These are phyloP conservation scores for Eubasilissa regina DNA, from an alignment of 1,140 invertebrate genomes.

Conservation along the genomic window DNA sequence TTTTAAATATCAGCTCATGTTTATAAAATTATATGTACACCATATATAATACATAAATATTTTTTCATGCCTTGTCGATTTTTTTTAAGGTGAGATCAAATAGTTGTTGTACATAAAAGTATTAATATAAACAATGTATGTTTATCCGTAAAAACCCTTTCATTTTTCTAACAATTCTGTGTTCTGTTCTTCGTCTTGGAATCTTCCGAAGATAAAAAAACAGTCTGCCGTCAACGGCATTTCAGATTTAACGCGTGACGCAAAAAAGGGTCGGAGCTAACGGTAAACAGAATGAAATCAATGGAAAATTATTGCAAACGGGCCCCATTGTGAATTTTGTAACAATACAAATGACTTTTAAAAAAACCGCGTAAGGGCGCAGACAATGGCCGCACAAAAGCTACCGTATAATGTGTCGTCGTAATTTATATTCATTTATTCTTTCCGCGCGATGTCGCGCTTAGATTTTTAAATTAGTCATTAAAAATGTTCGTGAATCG, in stretches of 20 bases:
- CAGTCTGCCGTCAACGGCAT: not conserved
- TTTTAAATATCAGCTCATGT: too few species aligned
- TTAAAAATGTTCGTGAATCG: not conserved
- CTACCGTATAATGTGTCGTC: not conserved
- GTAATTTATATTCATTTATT: not conserved
- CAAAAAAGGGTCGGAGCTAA: conserved; percentile 18
- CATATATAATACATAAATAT: too few species aligned
- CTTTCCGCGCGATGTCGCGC: not conserved
- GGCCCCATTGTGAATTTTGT: not conserved
- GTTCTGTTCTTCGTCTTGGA: not conserved
- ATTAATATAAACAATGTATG: too few species aligned
- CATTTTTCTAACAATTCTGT: not conserved
- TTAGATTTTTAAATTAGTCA: not conserved
- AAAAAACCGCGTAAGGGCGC: not conserved
- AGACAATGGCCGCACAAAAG: not conserved
- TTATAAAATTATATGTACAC: too few species aligned
- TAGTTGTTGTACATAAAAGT: too few species aligned
- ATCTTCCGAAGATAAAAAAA: conserved; percentile 9
- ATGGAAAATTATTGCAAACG: conserved; percentile 13
- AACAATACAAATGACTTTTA: conserved; percentile 16
- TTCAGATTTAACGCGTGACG: not conserved
- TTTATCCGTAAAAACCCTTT: not conserved
- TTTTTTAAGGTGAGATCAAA: too few species aligned
- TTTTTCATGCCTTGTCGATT: too few species aligned
- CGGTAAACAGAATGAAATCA: not conserved